Evolutionary conservation across 2,113 vertebrate genomes (phyloP), one percentile per base, ranked within the genome.

Genomic region (Laticauda colubrina): DNA sequence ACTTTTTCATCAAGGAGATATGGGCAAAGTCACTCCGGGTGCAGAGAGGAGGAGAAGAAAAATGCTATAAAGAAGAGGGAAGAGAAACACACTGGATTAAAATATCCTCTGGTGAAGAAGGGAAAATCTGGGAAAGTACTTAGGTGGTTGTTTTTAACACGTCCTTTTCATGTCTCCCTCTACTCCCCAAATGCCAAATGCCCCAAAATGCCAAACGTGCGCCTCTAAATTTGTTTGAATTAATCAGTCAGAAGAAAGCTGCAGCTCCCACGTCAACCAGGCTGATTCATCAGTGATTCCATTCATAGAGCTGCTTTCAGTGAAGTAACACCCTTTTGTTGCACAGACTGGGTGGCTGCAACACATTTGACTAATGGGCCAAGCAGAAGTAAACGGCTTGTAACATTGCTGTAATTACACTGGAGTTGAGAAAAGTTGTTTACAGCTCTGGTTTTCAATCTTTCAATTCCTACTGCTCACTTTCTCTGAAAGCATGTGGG

Each of bases 291-390:
- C 34, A 4, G 11, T 56, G 57, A 39, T 14, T 39, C 18, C 85
- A 43, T 88, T 53, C 23, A 53, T 20, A 69, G 94, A 88, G 94
- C 94, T 85, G 0, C 92, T 96, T 96, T 95, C 95, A 95, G 69
- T 1, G 93, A 39, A 92, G 64, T 88, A 93, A 87, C 95, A 95
- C 34, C 21, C 53, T 23, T 94, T 93, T 94, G 93, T 94, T 95
- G 96, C 64, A 96, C 96, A 96, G 95, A 96, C 5, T 0, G 56
- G 93, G 29, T 94, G 96, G 94, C 93, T 54, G 24, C 51, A 94
- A 96, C 94, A 96, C 91, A 4, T 0, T 94, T 95, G 95, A 95
- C 90, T 96, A 96, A 96, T 88, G 94, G 93, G 94, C 95, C 8
- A 85, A 94, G 95, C 94, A 96, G 93, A 94, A 95, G 94, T 94